Evolutionary conservation across 2,797 vertebrate species (phyloP).

Genomic region (Schizopygopsis malacanthus): DNA sequence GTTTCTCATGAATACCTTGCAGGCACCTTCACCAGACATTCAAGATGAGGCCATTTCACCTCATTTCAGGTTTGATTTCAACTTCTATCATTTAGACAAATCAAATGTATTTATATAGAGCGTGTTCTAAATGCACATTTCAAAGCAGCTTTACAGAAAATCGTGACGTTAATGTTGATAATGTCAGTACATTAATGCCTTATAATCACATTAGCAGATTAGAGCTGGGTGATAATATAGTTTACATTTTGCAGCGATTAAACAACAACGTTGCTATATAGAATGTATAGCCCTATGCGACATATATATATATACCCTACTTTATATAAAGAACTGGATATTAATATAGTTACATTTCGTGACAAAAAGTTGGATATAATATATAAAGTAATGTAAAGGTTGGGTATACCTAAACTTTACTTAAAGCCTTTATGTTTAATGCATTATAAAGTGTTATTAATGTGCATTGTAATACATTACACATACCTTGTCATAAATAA

Average conservation of each 20-base stretch:
- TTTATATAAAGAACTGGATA: not conserved
- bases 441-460: not conserved
- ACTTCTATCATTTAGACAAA: not conserved
- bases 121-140: not conserved
- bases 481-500: not conserved
- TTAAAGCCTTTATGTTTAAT: not conserved
- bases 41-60: conserved; percentile 42
- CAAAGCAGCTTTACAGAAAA: not conserved
- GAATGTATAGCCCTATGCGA: not conserved
- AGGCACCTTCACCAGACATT: conserved; percentile 47
- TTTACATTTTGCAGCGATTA: not conserved
- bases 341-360: not conserved
- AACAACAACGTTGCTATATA: not conserved
- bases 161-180: not conserved
- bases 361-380: not conserved
- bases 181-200: not conserved
- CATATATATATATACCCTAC: not conserved
- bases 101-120: not conserved
- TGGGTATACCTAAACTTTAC: not conserved
- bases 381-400: not conserved
- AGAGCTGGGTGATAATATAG: too few species aligned
- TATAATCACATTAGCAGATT: too few species aligned
- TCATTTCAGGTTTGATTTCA: conserved; percentile 55
- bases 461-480: not conserved
- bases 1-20: not conserved